These are phyloP conservation scores for Drosophila nigromelanica DNA, from an alignment of 1,140 invertebrate genomes.

Conservation along the genomic window DNA sequence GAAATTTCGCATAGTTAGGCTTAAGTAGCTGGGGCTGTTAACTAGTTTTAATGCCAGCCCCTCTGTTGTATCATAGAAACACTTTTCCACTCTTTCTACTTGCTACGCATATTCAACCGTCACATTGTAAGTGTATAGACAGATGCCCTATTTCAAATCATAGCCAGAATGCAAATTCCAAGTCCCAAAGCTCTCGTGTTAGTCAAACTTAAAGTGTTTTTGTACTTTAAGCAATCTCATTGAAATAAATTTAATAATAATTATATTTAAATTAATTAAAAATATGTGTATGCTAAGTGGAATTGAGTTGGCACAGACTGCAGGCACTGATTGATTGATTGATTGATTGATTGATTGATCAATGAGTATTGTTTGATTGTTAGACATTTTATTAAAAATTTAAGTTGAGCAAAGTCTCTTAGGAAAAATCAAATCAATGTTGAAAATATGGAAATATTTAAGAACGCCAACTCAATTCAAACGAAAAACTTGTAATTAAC, in stretches of 20 bases:
- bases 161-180: conserved; percentile 5
- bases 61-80: conserved; percentile 74
- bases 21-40: conserved; percentile 57
- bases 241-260: conserved; percentile 50
- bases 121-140: conserved; percentile 71
- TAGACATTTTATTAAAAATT: conserved; percentile 53
- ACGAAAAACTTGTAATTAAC: conserved; percentile 61
- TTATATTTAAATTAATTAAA: conserved; percentile 44
- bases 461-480: conserved; percentile 54
- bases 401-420: conserved; percentile 27
- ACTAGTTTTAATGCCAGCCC: conserved; percentile 31
- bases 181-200: conserved; percentile 65
- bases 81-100: conserved; percentile 81
- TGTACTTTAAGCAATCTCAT: conserved; percentile 75
- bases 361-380: conserved; percentile 54
- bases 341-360: conserved; percentile 26
- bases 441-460: conserved; percentile 13
- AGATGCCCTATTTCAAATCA: conserved; percentile 21
- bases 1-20: conserved; percentile 62
- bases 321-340: conserved; percentile 49
- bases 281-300: conserved; percentile 56
- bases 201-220: conserved; percentile 78
- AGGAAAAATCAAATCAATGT: conserved; percentile 40
- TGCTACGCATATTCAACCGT: conserved; percentile 63
- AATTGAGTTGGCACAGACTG: conserved; percentile 78